Evolutionary conservation across 1,140 invertebrate genomes (phyloP), one percentile per base, ranked within the genome.

Genomic region (Lutraria rhynchaena): DNA sequence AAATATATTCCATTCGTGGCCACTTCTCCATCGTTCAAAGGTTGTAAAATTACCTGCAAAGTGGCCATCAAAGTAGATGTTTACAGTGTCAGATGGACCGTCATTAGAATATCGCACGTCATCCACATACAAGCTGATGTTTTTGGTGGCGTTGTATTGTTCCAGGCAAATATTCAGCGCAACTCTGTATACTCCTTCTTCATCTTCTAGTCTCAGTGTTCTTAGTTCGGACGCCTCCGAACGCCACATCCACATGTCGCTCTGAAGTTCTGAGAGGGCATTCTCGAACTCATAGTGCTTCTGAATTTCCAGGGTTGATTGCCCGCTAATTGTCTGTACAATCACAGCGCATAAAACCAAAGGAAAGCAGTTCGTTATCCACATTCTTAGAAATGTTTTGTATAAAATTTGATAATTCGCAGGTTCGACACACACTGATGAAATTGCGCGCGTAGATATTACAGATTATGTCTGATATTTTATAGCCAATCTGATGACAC

Each of bases 281-380:
- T 77, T 19, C n/a, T 77, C 75, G 31, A 77, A 77, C n/a, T 77
- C 75, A 29, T 55, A 77, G 67, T 67, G 49, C 55, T 67, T 77
- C 53, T 77, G 75, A 65, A 77, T 65, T 29, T 77, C 60, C 7
- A 77, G n/a, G 1, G 19, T 0, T n/a, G 46, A 2, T 5, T 41
- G 37, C n/a, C n/a, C n/a, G n/a, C n/a, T n/a, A n/a, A n/a, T n/a
- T n/a, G n/a, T n/a, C n/a, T n/a, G n/a, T n/a, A n/a, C n/a, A n/a
- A n/a, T n/a, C n/a, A n/a, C n/a, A n/a, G n/a, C n/a, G n/a, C n/a
- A n/a, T n/a, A n/a, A n/a, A n/a, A n/a, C n/a, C n/a, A n/a, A n/a
- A n/a, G n/a, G n/a, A n/a, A n/a, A n/a, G n/a, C n/a, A n/a, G n/a
- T n/a, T n/a, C n/a, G n/a, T n/a, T n/a, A n/a, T n/a, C n/a, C n/a